phyloP scores from a whole-genome alignment of 2,888 invertebrate species.

The Lampropteryx suffumata region DNA sequence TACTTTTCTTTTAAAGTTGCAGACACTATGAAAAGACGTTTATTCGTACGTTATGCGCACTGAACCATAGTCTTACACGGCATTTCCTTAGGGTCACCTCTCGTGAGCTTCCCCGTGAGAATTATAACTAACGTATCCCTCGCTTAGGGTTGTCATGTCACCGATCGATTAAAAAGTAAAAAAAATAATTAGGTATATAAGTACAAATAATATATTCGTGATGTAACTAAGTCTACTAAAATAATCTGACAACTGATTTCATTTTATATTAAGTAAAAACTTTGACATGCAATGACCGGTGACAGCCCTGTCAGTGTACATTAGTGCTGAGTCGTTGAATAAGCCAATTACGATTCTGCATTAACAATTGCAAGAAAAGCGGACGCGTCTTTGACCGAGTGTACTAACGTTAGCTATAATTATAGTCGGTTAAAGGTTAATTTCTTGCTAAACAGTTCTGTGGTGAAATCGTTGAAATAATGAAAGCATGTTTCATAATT shows the following conservation, averaged over 20 bases:
- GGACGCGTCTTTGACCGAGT: constrained; percentile 34
- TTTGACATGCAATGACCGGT: constrained; percentile 1
- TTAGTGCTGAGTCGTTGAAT: constrained; percentile 64
- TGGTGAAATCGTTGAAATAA: constrained; percentile 8
- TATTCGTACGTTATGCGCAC: constrained; percentile 64
- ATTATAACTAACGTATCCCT: constrained; percentile 57
- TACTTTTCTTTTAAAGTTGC: constrained; percentile 21
- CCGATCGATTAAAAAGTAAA: too few species aligned
- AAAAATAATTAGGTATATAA: neutral
- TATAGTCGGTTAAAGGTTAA: constrained; percentile 27
- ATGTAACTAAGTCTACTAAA: too few species aligned
- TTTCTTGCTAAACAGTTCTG: constrained; percentile 20
- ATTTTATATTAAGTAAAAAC: too few species aligned
- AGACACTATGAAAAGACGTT: constrained; percentile 29
- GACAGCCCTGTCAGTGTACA: constrained; percentile 37
- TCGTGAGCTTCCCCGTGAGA: constrained; percentile 63
- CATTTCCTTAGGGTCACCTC: constrained; percentile 60
- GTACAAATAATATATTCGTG: too few species aligned
- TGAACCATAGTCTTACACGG: constrained; percentile 70
- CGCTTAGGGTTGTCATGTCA: constrained; percentile 21
- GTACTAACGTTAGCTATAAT: constrained; percentile 30
- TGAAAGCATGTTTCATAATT: neutral
- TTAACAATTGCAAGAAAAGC: constrained; percentile 63
- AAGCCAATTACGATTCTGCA: constrained; percentile 60
- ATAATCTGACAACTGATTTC: too few species aligned